Conservation (phyloP, 2,888 invertebrate species). For the Cancer borealis region DNA sequence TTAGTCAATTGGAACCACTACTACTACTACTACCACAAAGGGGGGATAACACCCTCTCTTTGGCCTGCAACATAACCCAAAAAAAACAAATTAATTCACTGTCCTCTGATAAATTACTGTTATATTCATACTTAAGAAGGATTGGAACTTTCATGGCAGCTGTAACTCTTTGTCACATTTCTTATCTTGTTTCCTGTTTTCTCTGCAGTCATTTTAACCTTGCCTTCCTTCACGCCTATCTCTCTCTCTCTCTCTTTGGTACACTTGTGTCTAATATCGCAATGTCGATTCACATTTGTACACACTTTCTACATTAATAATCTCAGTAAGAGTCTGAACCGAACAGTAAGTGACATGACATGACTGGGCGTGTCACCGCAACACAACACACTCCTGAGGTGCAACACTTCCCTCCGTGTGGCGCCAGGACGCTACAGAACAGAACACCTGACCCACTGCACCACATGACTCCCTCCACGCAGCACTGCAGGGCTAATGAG, state of each 20-base stretch:
- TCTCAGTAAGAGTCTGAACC: slow-evolving; percentile 18
- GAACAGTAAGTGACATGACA: not conserved
- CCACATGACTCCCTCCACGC: not conserved
- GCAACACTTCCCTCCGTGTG: not conserved
- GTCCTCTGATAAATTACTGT: slow-evolving; percentile 2
- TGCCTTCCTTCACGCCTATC: not conserved
- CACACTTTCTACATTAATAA: slow-evolving; percentile 70
- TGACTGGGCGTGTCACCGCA: not conserved
- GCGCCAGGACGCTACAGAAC: not conserved
- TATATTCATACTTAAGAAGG: not conserved
- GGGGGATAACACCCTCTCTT: not conserved
- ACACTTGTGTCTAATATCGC: slow-evolving; percentile 58
- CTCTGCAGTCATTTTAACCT: slow-evolving; percentile 12
- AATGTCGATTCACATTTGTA: slow-evolving; percentile 60
- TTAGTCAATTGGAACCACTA: not conserved
- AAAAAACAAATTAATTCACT: slow-evolving; percentile 16
- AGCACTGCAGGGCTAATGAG: slow-evolving; percentile 16
- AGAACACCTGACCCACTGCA: not conserved
- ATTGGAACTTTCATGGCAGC: not conserved
- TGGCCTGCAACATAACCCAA: not conserved
- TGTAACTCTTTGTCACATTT: not conserved
- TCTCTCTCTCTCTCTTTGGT: slow-evolving; percentile 69
- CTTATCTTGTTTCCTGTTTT: slow-evolving; percentile 12
- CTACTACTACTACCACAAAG: not conserved
- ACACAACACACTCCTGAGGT: not conserved